Percentiles rank a stretch among this genome's conserved stretches.
Conservation (phyloP, 2,888 invertebrate genomes). For the Anthophora plumipes region DNA sequence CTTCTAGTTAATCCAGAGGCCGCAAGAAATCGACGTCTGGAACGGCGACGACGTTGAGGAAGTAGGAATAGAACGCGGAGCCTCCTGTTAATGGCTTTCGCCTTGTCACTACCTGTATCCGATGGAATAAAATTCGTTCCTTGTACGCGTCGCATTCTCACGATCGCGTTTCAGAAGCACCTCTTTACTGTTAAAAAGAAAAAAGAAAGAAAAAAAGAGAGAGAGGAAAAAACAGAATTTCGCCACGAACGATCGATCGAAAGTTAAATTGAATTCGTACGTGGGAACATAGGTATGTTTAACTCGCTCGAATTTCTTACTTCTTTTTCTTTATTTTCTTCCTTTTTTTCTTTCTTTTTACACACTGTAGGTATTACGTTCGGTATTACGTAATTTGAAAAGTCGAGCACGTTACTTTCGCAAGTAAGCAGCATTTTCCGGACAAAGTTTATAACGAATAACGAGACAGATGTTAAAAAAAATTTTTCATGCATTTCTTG, state of each 20-base stretch:
- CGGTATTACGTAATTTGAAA: background rate
- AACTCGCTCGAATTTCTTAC: background rate
- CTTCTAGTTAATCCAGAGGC: slow-evolving; percentile 74
- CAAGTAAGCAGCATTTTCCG: background rate
- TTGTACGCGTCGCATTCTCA: slow-evolving; percentile 49
- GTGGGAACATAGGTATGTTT: background rate
- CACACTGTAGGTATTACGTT: background rate
- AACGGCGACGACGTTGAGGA: slow-evolving; percentile 59
- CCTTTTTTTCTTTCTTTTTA: no score
- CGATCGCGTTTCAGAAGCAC: slow-evolving; percentile 37
- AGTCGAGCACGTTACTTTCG: background rate
- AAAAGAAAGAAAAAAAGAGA: no score
- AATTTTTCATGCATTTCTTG: background rate
- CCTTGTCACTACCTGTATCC: slow-evolving; percentile 48
- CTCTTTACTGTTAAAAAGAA: background rate
- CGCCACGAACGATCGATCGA: slow-evolving; percentile 10
- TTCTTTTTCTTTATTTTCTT: background rate
- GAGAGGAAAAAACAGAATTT: no score
- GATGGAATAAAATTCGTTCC: slow-evolving; percentile 63
- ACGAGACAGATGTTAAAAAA: background rate
- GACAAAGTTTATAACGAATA: no score
- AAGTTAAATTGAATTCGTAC: slow-evolving; percentile 30
- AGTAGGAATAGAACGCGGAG: slow-evolving; percentile 73
- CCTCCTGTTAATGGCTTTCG: slow-evolving; percentile 72
- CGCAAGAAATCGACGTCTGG: slow-evolving; percentile 69